Evolutionary conservation across 2,113 vertebrate genomes (phyloP).

Genomic region (Pelecanus crispus): DNA sequence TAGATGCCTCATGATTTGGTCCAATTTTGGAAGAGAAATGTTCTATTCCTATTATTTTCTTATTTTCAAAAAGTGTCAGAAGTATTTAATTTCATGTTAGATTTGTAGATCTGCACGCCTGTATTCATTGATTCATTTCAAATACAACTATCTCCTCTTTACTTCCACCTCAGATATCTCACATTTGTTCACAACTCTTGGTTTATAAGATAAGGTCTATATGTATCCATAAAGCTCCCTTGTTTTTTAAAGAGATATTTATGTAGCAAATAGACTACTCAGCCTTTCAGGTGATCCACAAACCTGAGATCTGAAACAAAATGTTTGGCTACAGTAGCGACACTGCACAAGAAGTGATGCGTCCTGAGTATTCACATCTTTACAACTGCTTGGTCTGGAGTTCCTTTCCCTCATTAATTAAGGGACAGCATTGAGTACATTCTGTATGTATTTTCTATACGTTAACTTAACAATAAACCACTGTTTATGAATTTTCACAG

Average conservation of each 20-base stretch:
- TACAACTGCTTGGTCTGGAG: neutral
- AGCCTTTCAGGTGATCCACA: neutral
- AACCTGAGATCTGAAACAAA: neutral
- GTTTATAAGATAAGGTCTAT: neutral
- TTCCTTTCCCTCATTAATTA: neutral
- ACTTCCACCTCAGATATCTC: neutral
- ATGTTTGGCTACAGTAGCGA: neutral
- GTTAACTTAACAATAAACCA: neutral
- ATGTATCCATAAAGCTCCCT: neutral
- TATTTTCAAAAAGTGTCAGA: neutral
- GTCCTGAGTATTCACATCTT: neutral
- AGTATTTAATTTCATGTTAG: neutral
- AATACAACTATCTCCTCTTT: neutral
- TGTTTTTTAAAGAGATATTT: neutral
- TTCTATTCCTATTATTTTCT: neutral
- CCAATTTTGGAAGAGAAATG: neutral
- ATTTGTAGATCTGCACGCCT: neutral
- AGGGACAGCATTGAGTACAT: neutral
- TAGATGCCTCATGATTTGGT: neutral
- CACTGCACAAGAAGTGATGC: neutral
- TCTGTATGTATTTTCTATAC: neutral
- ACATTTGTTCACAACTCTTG: neutral
- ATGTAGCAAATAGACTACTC: neutral
- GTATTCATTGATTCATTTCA: neutral
- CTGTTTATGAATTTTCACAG: neutral